phyloP scores from a whole-genome alignment of 2,888 invertebrate species.

The Creontiades dilutus region DNA sequence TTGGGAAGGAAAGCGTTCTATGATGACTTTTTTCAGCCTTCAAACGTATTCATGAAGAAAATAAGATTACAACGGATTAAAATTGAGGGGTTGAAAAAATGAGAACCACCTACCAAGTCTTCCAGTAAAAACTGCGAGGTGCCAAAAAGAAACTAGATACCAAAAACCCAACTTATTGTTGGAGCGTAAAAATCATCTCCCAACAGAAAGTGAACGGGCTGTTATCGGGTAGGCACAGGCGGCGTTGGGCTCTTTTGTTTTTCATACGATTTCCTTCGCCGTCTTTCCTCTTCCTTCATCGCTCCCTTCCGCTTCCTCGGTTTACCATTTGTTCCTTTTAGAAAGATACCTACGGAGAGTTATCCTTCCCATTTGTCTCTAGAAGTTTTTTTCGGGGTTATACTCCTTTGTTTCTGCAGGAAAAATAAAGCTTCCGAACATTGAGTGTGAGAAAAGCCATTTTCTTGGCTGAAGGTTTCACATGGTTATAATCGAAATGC shows the following conservation, averaged over 20 bases:
- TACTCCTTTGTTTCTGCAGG: background rate
- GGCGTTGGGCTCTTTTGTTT: background rate
- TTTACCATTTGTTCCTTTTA: slow-evolving; percentile 38
- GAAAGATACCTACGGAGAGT: slow-evolving; percentile 10
- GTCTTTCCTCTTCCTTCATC: slow-evolving; percentile 7
- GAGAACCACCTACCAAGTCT: too few relatives aligned
- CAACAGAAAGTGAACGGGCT: background rate
- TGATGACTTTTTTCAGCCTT: too few relatives aligned
- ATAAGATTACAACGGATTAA: too few relatives aligned
- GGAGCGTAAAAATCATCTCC: slow-evolving; percentile 3
- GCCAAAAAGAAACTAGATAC: background rate
- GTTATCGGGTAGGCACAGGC: slow-evolving; percentile 21
- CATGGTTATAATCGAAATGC: too few relatives aligned
- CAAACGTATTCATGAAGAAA: too few relatives aligned
- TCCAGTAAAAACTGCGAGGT: too few relatives aligned
- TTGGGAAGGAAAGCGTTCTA: too few relatives aligned
- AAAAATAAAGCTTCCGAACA: background rate
- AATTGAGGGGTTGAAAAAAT: too few relatives aligned
- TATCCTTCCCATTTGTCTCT: slow-evolving; percentile 23
- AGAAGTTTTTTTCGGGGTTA: background rate
- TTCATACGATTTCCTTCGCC: slow-evolving; percentile 33
- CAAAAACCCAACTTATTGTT: background rate
- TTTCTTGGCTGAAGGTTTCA: too few relatives aligned
- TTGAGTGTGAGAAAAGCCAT: too few relatives aligned
- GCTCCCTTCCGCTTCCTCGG: background rate